Base-by-base conservation (phyloP, 92 coral and sea anemone genomes). In the Blastomussa wellsi region DNA sequence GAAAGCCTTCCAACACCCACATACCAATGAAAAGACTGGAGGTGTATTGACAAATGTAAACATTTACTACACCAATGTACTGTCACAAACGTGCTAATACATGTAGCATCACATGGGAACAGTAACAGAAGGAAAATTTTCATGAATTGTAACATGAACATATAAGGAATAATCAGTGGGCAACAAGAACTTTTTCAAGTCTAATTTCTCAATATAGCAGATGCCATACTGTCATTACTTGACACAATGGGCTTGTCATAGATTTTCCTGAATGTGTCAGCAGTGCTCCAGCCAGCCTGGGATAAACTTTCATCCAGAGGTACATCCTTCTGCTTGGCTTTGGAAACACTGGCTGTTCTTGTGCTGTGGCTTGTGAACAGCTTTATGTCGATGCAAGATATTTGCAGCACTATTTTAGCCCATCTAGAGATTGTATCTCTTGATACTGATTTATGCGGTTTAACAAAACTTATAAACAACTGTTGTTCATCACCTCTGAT, bases 241-340 rank as follows among this genome's bases (percentile, higher is more conserved):
- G n/a, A n/a, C n/a, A n/a, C n/a, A n/a, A n/a, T n/a, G n/a, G n/a
- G n/a, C n/a, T n/a, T n/a, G n/a, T n/a, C n/a, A n/a, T n/a, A n/a
- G n/a, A n/a, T n/a, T n/a, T n/a, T n/a, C n/a, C n/a, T n/a, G 73
- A 60, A 90, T 86, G 93, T 87, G 10, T 72, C 55, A 65, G 93
- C 90, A 47, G 84, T 36, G 19, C 62, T 38, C 93, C 92, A 89
- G 19, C 90, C 93, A 75, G 72, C 90, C 49, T 81, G 69, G 42
- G 86, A 22, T 68, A 88, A 37, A 48, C 84, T 89, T 28, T 71
- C 76, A 78, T 89, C 82, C 55, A 89, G 52, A 28, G 92, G 92
- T 17, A 80, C 79, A 15, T 80, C 67, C 76, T 42, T 79, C 78
- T 53, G 64, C 62, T n/a, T n/a, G n/a, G n/a, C n/a, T 75, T 84